phyloP scores from a whole-genome alignment of 2,113 vertebrate genomes.

The Mesitornis unicolor region DNA sequence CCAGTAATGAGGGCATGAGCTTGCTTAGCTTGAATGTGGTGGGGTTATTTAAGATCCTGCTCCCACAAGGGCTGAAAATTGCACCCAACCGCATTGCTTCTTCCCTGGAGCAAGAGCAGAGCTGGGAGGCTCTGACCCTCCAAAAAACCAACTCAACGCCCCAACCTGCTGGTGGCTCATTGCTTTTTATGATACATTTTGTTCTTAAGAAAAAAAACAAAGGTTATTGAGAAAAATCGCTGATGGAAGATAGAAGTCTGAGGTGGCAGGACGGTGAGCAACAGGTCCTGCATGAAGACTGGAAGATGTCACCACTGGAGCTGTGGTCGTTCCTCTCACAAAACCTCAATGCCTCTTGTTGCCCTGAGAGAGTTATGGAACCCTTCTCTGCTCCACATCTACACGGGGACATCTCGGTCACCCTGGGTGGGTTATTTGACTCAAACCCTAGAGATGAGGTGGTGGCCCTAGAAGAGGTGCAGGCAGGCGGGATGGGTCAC shows the following conservation, averaged over 20 bases:
- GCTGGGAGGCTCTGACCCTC: background rate
- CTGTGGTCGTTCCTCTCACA: background rate
- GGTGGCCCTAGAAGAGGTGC: background rate
- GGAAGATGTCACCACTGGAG: background rate
- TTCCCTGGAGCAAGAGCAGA: background rate
- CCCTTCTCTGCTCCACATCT: background rate
- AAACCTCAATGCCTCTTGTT: background rate
- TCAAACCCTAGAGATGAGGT: background rate
- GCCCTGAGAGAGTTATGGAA: background rate
- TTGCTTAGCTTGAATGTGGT: background rate
- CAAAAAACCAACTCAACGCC: background rate
- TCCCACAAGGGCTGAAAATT: background rate
- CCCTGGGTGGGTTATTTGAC: rapidly evolving
- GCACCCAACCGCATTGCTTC: background rate
- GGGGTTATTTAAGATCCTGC: background rate
- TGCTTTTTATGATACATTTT: background rate
- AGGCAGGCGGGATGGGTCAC: background rate
- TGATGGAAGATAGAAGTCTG: background rate
- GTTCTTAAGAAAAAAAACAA: background rate
- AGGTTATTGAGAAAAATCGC: background rate
- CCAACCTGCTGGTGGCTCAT: rapidly evolving
- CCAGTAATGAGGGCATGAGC: background rate
- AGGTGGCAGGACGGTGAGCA: rapidly evolving
- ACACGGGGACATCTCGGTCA: background rate
- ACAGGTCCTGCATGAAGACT: background rate